Evolutionary conservation across 2,113 vertebrate genomes (phyloP).

Genomic region (Bos indicus): DNA sequence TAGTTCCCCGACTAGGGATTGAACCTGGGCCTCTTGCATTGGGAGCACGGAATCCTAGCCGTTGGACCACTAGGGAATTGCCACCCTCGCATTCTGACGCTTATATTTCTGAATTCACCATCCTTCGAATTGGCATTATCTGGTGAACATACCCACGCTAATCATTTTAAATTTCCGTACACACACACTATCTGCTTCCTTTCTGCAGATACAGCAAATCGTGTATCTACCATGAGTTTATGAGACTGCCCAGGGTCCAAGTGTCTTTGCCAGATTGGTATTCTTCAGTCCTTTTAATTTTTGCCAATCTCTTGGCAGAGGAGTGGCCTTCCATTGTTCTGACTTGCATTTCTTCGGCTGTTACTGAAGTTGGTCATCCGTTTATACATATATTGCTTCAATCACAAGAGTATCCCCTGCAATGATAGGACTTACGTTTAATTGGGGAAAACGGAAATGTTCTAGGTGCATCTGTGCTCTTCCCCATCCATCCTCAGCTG

Average conservation of each 20-base stretch:
- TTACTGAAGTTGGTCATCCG: not conserved
- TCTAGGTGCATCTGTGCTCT: not conserved
- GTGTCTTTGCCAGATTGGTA: not conserved
- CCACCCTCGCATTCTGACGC: not conserved
- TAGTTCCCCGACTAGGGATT: not conserved
- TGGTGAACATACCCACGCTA: not conserved
- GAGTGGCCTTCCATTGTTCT: not conserved
- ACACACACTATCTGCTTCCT: not conserved
- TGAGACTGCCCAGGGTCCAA: not conserved
- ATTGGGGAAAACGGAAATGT: too few relatives aligned
- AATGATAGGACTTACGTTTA: not conserved
- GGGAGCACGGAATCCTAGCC: not conserved
- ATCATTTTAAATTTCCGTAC: not conserved
- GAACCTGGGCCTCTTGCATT: not conserved
- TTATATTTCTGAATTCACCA: not conserved
- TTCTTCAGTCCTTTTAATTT: not conserved
- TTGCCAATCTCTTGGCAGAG: not conserved
- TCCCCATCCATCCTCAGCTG: too few relatives aligned
- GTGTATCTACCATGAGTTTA: fast-evolving
- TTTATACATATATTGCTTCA: not conserved
- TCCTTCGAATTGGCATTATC: not conserved
- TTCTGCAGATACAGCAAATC: not conserved
- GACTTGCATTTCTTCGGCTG: not conserved
- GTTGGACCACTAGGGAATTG: not conserved
- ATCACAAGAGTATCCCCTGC: not conserved